Evolutionary conservation across 2,113 vertebrate genomes (phyloP), one percentile per base, ranked within the genome.

Genomic region (Rhea americana): DNA sequence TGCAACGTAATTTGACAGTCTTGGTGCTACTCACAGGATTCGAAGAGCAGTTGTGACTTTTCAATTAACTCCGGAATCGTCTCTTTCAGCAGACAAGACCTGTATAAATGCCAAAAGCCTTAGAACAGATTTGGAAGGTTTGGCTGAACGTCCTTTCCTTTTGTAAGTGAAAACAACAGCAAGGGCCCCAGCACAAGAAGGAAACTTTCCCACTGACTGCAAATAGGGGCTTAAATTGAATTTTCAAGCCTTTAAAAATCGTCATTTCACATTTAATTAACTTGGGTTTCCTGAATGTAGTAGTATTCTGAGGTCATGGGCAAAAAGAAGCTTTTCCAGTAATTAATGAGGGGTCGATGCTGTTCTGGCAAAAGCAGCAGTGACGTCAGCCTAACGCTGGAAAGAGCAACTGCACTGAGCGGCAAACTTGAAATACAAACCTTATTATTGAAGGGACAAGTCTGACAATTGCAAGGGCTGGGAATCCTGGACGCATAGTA

Each of bases 301-400:
- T 85, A 81, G 85, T 85, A 95, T 90, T 61, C 87, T 94, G 96
- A 96, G 91, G 93, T 96, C 94, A 96, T 94, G 91, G 87, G 86
- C 90, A 92, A 87, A 93, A 75, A 93, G 91, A 75, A 88, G 76
- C 90, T 93, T 96, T 97, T 96, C 93, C 94, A 96, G 95, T 95
- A 94, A 97, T 97, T 96, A 96, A 87, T 88, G 84, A 84, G 77
- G 93, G 93, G 91, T 89, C 94, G 81, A 16, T 86, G 90, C 93
- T 94, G 91, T 95, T 95, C 85, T 97, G 97, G 94, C 94, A 95
- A 78, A 95, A 95, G 70, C 85, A 90, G 30, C 59, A 53, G n/a
- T 97, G 95, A 96, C 3, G 53, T 96, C 94, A 93, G 86, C 51
- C n/a, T 1, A 7, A 58, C 79, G 25, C 47, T 76, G 84, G 94